Percentiles rank a stretch among this genome's conserved stretches.
These are phyloP conservation scores for Oryzias dopingdopingensis DNA, from an alignment of 2,797 vertebrate genomes.

Conservation along the genomic window DNA sequence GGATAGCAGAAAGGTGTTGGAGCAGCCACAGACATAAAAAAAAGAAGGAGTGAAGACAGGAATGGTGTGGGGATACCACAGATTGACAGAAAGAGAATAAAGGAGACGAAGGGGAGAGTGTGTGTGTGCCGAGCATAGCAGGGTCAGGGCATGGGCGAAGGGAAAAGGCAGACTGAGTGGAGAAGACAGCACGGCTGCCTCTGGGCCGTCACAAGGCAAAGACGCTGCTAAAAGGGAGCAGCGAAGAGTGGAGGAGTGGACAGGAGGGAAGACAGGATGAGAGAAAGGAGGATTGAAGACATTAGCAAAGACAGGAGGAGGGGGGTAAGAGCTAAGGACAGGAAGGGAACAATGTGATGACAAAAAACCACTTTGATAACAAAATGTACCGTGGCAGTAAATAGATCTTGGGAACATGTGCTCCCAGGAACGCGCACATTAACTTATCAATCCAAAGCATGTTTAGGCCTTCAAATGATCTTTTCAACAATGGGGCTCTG, in stretches of 20 bases:
- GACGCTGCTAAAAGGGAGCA: slow-evolving; percentile 66
- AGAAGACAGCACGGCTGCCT: slow-evolving; percentile 72
- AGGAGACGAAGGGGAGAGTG: slow-evolving; percentile 25
- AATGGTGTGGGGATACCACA: slow-evolving; percentile 33
- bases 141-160: slow-evolving; percentile 59
- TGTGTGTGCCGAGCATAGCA: slow-evolving; percentile 44
- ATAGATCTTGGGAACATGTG: slow-evolving; percentile 23
- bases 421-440: slow-evolving; percentile 19
- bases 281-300: slow-evolving; percentile 6
- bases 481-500: slow-evolving; percentile 33
- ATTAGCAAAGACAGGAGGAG: not conserved
- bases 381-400: slow-evolving; percentile 21
- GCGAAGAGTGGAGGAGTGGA: slow-evolving; percentile 38
- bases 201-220: slow-evolving; percentile 68
- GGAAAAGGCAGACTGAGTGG: slow-evolving; percentile 62
- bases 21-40: slow-evolving; percentile 3
- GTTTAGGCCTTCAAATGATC: slow-evolving; percentile 24
- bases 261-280: slow-evolving; percentile 15
- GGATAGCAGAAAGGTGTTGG: slow-evolving; percentile 55
- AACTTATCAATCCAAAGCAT: slow-evolving; percentile 29
- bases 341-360: no score
- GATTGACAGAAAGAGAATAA: slow-evolving; percentile 27
- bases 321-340: slow-evolving; percentile 4
- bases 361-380: slow-evolving; percentile 18
- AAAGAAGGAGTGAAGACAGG: slow-evolving; percentile 13